These are phyloP conservation scores for Morinoia aosen DNA, from an alignment of 2,888 invertebrate genomes.

Conservation along the genomic window DNA sequence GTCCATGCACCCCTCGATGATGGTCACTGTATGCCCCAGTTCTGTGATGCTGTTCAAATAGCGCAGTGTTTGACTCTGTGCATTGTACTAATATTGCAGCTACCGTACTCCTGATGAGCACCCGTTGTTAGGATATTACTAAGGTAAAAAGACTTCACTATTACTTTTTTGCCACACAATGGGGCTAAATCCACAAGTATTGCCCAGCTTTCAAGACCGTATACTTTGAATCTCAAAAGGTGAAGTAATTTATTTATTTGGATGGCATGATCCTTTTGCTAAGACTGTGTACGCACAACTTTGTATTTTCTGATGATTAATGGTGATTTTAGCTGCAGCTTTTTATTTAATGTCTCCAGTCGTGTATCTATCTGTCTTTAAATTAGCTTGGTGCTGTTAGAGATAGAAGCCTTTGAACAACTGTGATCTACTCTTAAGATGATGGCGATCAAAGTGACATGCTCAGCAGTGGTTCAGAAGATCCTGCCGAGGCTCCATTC, in stretches of 20 bases:
- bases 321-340: neutral
- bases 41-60: neutral
- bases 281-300: neutral
- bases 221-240: neutral
- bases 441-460: neutral
- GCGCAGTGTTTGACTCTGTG: too few relatives aligned
- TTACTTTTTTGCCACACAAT: neutral
- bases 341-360: neutral
- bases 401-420: neutral
- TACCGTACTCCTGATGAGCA: neutral
- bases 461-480: neutral
- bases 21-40: neutral
- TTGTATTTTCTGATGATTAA: neutral
- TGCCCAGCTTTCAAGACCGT: neutral
- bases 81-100: neutral
- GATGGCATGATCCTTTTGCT: neutral
- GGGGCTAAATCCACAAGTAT: neutral
- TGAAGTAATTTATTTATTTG: neutral
- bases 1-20: neutral
- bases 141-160: neutral
- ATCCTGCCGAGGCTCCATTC: neutral
- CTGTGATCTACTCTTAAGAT: conserved; percentile 16
- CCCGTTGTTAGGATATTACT: neutral
- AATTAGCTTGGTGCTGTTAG: neutral
- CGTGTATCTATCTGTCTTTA: neutral